Evolutionary conservation across 2,113 vertebrate species (phyloP).

Genomic region (Nerophis lumbriciformis): DNA sequence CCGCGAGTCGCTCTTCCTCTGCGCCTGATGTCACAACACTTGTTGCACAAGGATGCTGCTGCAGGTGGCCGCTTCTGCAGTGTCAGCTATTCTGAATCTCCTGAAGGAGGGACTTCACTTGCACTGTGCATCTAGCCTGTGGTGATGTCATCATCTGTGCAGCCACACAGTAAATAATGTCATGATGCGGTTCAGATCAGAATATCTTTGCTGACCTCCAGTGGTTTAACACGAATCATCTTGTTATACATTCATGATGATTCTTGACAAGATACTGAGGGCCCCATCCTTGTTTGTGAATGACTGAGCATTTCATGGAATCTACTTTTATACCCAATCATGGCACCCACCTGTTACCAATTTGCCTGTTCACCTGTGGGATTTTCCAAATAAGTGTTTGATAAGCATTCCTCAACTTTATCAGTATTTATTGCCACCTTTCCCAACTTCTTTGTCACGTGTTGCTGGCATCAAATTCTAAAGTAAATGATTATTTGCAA

Average conservation of each 20-base stretch:
- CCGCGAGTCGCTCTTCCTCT: constrained; percentile 7
- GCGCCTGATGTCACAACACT: constrained; percentile 14
- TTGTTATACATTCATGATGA: too few species aligned
- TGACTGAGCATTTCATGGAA: too few species aligned
- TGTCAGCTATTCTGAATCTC: not conserved
- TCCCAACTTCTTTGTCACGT: too few species aligned
- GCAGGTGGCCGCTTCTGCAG: constrained; percentile 23
- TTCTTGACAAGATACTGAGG: not conserved
- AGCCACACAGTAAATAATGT: not conserved
- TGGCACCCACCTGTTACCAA: too few species aligned
- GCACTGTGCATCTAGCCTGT: not conserved
- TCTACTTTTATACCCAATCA: too few species aligned
- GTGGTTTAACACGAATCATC: not conserved
- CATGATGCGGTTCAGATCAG: not conserved
- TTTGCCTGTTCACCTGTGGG: too few species aligned
- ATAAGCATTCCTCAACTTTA: too few species aligned
- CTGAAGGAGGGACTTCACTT: not conserved
- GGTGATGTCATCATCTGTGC: constrained; percentile 16
- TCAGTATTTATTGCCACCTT: too few species aligned
- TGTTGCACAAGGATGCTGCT: constrained; percentile 14
- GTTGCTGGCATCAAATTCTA: too few species aligned
- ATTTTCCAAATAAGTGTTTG: too few species aligned
- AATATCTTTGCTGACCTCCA: constrained; percentile 1
- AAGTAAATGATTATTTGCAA: too few species aligned
- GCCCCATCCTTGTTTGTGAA: too few species aligned